A percentile compares a stretch with the other conserved stretches of the same genome.
phyloP scores from a whole-genome alignment of 2,113 vertebrate species.

The Brevimyrus niger region DNA sequence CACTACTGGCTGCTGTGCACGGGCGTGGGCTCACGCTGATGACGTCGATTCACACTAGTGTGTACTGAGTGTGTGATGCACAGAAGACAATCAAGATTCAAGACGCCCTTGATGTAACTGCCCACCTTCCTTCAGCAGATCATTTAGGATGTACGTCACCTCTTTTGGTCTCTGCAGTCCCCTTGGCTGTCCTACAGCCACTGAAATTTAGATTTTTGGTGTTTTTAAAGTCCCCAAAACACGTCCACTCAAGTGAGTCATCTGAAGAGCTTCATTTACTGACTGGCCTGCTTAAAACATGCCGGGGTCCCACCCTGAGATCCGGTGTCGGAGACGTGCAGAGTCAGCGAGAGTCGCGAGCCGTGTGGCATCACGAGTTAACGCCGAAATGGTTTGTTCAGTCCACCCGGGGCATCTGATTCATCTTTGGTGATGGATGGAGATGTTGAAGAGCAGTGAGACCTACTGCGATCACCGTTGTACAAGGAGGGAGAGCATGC shows the following conservation, averaged over 20 bases:
- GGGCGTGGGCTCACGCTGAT: not conserved
- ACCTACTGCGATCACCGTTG: not conserved
- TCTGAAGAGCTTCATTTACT: not conserved
- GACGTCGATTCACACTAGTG: not conserved
- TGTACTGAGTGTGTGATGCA: not conserved
- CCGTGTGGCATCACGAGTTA: not conserved
- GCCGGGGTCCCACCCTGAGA: not conserved
- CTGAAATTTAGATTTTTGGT: not conserved
- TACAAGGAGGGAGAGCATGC: not conserved
- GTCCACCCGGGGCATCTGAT: not conserved
- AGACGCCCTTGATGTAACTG: not conserved
- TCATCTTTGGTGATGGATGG: not conserved
- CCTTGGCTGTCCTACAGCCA: not conserved
- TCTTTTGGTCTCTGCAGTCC: not conserved
- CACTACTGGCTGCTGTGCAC: not conserved
- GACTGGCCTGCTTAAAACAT: not conserved
- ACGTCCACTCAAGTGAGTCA: not conserved
- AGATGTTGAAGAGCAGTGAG: not conserved
- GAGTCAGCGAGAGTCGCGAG: not conserved
- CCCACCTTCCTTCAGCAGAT: not conserved
- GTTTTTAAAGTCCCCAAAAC: not conserved
- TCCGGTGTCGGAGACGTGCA: not conserved
- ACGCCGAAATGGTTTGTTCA: not conserved
- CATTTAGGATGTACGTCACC: not conserved
- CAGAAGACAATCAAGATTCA: not conserved